Evolutionary conservation across 2,888 invertebrate species (phyloP).

Genomic region (Drosophila austrosaltans): DNA sequence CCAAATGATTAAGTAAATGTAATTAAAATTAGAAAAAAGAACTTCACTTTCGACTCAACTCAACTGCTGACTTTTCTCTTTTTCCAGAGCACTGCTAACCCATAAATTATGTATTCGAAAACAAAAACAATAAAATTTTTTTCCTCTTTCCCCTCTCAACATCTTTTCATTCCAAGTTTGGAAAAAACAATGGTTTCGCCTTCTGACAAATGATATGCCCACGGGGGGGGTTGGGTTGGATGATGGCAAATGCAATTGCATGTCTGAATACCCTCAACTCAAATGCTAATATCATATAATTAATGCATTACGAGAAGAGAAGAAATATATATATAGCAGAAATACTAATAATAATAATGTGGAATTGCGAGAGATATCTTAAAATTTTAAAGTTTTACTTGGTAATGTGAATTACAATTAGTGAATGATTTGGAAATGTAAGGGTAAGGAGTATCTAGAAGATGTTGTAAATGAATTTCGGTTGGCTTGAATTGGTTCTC

Average conservation of each 20-base stretch:
- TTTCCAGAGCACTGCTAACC: constrained; percentile 62
- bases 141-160: constrained; percentile 19
- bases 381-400: constrained; percentile 42
- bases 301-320: constrained; percentile 58
- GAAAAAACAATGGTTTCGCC: constrained; percentile 55
- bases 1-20: constrained; percentile 12
- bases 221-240: neutral
- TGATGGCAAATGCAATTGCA: constrained; percentile 50
- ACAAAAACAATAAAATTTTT: constrained; percentile 42
- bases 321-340: neutral
- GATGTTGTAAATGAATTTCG: too few relatives aligned
- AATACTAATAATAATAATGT: constrained; percentile 34
- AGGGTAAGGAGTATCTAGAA: constrained; percentile 1
- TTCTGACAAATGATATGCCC: constrained; percentile 60
- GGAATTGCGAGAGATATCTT: constrained; percentile 53
- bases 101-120: constrained; percentile 72
- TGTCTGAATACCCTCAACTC: constrained; percentile 47
- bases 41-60: constrained; percentile 45
- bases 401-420: neutral
- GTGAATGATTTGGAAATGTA: neutral
- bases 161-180: constrained; percentile 42
- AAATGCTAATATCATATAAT: constrained; percentile 62
- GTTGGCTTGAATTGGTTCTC: too few relatives aligned
- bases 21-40: constrained; percentile 47
- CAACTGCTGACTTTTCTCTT: constrained; percentile 34